These are phyloP conservation scores for Subacronicta megacephala DNA, from an alignment of 2,888 invertebrate species.

Conservation along the genomic window DNA sequence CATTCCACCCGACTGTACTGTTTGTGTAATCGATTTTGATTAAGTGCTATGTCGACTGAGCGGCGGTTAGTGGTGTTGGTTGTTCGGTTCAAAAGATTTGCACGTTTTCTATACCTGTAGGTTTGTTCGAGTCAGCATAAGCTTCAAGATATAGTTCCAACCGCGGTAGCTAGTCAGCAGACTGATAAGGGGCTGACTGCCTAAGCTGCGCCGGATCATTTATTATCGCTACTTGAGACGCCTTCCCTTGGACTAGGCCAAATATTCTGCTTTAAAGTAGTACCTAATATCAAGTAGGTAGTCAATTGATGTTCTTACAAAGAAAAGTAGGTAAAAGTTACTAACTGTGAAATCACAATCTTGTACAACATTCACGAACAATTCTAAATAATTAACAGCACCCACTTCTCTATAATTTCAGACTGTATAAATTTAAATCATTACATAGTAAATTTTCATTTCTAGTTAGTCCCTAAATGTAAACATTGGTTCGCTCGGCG, in stretches of 20 bases:
- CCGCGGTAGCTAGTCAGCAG: too few species aligned
- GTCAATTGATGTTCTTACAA: too few species aligned
- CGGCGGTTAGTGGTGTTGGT: conserved; percentile 11
- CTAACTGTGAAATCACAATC: too few species aligned
- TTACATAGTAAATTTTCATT: conserved; percentile 53
- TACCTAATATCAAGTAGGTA: too few species aligned
- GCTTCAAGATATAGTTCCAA: too few species aligned
- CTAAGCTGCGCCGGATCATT: too few species aligned
- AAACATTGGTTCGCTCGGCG: conserved; percentile 54
- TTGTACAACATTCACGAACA: too few species aligned
- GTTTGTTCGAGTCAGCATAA: not conserved
- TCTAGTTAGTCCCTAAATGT: conserved; percentile 59
- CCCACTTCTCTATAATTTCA: conserved; percentile 29
- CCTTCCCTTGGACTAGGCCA: too few species aligned
- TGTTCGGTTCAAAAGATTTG: not conserved
- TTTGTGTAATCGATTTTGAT: conserved; percentile 58
- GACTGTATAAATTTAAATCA: conserved; percentile 55
- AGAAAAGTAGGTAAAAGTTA: too few species aligned
- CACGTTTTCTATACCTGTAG: not conserved
- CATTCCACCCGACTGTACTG: conserved; percentile 40
- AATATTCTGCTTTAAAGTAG: too few species aligned
- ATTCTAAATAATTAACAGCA: conserved; percentile 20
- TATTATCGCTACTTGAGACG: too few species aligned
- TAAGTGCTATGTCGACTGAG: conserved; percentile 38
- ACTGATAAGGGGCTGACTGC: too few species aligned